Conservation (phyloP, 2,888 invertebrate species). For the Magallana nippona region DNA sequence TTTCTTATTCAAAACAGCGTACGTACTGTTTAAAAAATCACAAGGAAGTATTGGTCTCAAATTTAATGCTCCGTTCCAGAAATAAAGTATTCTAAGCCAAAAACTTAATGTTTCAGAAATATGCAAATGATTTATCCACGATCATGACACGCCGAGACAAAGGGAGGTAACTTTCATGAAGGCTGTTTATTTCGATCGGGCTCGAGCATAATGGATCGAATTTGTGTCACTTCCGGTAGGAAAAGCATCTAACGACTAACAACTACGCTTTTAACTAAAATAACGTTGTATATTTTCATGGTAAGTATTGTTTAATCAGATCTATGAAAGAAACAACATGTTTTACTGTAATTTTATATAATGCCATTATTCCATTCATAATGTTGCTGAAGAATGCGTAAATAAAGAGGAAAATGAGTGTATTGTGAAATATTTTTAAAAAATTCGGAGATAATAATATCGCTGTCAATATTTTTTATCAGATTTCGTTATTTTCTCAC, state of each 20-base stretch:
- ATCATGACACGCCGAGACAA: too few relatives aligned
- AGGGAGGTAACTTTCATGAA: background rate
- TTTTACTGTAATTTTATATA: background rate
- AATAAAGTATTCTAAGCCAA: too few relatives aligned
- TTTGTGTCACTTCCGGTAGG: conserved; percentile 13
- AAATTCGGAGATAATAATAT: too few relatives aligned
- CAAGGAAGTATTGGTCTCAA: too few relatives aligned
- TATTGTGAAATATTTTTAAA: too few relatives aligned
- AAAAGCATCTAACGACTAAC: conserved; percentile 23
- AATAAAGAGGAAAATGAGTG: background rate
- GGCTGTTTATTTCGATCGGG: background rate
- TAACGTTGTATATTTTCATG: background rate
- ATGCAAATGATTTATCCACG: too few relatives aligned
- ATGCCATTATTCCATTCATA: conserved; percentile 9
- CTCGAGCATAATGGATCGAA: background rate
- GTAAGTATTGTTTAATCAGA: background rate
- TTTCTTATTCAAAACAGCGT: too few relatives aligned
- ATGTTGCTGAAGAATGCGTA: background rate
- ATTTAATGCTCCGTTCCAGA: too few relatives aligned
- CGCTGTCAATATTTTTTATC: too few relatives aligned
- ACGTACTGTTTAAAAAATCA: too few relatives aligned
- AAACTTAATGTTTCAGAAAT: too few relatives aligned
- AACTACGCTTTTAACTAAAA: conserved; percentile 13
- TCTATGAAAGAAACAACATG: background rate
- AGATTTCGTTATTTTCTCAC: too few relatives aligned